Evolutionary conservation across 2,113 vertebrate genomes (phyloP).

Genomic region (Accipiter cooperii): DNA sequence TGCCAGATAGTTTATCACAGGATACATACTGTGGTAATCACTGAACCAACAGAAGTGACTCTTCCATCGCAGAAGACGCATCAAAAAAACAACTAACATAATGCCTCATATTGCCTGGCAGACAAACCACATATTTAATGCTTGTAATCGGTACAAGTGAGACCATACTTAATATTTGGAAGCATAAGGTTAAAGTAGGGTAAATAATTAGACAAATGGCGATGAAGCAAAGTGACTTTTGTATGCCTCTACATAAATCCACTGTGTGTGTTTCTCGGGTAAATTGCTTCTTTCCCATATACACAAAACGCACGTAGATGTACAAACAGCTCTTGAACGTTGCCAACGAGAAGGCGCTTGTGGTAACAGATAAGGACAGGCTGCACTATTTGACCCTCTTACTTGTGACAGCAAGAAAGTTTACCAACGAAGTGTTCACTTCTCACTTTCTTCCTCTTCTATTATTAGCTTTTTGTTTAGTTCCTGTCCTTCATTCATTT

Average conservation of each 20-base stretch:
- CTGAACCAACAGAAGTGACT: not conserved
- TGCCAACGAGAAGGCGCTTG: not conserved
- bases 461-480: not conserved
- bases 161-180: not conserved
- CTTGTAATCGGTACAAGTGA: not conserved
- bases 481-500: not conserved
- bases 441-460: not conserved
- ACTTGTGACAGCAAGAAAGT: not conserved
- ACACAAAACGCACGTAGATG: not conserved
- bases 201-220: not conserved
- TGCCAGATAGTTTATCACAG: not conserved
- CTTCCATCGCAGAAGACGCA: not conserved
- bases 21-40: not conserved
- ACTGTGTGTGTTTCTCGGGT: not conserved
- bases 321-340: not conserved
- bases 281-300: not conserved
- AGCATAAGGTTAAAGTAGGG: not conserved
- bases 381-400: not conserved
- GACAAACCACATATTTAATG: not conserved
- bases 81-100: not conserved
- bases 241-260: not conserved
- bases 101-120: not conserved
- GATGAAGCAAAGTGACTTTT: not conserved
- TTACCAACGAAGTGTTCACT: not conserved
- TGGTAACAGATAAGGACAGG: not conserved